Evolutionary conservation across 2,797 vertebrate genomes (phyloP).

Genomic region (Austrolebias charrua): DNA sequence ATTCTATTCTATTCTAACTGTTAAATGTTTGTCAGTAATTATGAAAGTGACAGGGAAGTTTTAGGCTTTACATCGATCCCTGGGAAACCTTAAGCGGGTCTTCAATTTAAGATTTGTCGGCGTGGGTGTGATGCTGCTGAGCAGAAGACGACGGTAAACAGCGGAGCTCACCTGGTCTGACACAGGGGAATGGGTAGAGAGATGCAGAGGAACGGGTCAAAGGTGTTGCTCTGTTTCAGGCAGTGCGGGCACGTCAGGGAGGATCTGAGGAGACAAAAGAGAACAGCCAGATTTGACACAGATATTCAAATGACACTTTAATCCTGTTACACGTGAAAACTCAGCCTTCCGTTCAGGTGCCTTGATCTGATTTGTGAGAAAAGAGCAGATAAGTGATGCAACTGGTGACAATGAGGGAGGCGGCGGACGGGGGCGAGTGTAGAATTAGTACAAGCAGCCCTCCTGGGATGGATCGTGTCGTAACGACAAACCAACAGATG

Average conservation of each 20-base stretch:
- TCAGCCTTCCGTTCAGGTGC: slow-evolving; percentile 10
- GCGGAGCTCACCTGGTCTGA: slow-evolving; percentile 88
- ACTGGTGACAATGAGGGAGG: slow-evolving; percentile 38
- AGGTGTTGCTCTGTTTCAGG: slow-evolving; percentile 99
- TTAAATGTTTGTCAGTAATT: no score
- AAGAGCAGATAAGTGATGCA: no score
- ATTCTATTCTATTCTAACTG: no score
- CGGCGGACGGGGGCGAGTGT: not conserved
- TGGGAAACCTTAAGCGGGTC: not conserved
- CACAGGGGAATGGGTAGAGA: slow-evolving; percentile 95
- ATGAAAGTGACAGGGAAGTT: no score
- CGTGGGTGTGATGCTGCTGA: not conserved
- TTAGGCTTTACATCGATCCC: no score
- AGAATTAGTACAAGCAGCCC: slow-evolving; percentile 24
- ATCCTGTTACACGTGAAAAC: slow-evolving; percentile 37
- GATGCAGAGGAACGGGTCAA: slow-evolving; percentile 98
- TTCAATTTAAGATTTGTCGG: not conserved
- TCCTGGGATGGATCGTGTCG: slow-evolving; percentile 18
- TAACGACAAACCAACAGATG: slow-evolving; percentile 30
- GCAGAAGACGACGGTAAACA: not conserved
- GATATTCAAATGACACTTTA: slow-evolving; percentile 20
- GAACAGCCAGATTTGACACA: slow-evolving; percentile 14
- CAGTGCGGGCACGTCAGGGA: slow-evolving; percentile 98
- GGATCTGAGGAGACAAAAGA: slow-evolving; percentile 78
- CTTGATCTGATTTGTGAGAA: slow-evolving; percentile 52